Percentiles rank a stretch among this genome's conserved stretches.
These are phyloP conservation scores for Orchestia grillus DNA, from an alignment of 1,140 invertebrate species.

Conservation along the genomic window DNA sequence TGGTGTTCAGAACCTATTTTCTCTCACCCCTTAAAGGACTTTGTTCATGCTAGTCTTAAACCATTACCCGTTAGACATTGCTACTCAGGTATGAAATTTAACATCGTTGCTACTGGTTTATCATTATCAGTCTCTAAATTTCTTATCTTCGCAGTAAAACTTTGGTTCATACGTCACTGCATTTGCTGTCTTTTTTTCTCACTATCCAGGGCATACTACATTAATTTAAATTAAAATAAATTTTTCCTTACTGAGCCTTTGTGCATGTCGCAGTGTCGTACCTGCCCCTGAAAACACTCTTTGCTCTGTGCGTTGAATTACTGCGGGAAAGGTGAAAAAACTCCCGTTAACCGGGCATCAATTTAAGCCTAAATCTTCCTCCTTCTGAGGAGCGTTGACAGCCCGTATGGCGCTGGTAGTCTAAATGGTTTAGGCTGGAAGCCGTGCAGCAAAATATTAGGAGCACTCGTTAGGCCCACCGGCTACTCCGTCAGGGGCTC, in stretches of 20 bases:
- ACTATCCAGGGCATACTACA: background rate
- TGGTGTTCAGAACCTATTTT: background rate
- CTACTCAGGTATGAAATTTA: too few species aligned
- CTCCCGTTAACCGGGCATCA: background rate
- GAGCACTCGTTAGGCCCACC: background rate
- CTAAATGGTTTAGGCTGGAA: background rate
- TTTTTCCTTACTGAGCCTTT: background rate
- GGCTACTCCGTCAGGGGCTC: background rate
- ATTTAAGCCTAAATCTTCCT: background rate
- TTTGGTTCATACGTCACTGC: background rate
- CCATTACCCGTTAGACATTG: background rate
- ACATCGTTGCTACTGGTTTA: too few species aligned
- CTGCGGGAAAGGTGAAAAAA: background rate
- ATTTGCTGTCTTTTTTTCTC: background rate
- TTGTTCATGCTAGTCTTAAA: background rate
- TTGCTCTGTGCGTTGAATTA: background rate
- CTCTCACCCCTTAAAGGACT: background rate
- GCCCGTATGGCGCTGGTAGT: background rate
- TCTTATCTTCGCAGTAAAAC: background rate
- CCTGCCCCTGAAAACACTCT: background rate
- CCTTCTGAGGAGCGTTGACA: background rate
- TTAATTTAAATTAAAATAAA: background rate
- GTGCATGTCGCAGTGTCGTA: background rate
- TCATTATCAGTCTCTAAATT: too few species aligned
- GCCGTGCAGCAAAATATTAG: background rate